Conservation (phyloP, 1,140 invertebrate genomes). For the Drosophila teissieri region DNA sequence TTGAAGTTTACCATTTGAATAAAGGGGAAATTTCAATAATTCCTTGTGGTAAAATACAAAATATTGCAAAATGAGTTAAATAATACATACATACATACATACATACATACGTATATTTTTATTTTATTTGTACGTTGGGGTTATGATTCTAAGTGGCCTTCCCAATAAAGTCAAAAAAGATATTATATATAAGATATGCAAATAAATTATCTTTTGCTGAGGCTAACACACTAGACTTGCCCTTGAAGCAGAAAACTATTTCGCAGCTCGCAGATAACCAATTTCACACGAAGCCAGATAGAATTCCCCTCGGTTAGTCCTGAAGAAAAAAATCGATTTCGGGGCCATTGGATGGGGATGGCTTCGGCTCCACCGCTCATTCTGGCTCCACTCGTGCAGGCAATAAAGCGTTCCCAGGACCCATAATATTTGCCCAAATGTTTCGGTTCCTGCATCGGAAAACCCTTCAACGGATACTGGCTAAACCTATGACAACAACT, state of each 20-base stretch:
- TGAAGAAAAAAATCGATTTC: conserved; percentile 33
- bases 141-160: not conserved
- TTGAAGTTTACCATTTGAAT: not conserved
- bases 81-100: too few species aligned
- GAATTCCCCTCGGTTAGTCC: conserved; percentile 17
- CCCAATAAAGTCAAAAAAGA: not conserved
- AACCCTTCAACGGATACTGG: conserved; percentile 13
- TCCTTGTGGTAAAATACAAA: not conserved
- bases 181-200: not conserved
- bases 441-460: conserved; percentile 10
- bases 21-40: not conserved
- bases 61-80: not conserved
- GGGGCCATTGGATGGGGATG: conserved; percentile 2
- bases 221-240: not conserved
- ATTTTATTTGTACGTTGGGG: too few species aligned
- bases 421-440: conserved; percentile 55
- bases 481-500: conserved; percentile 24
- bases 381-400: conserved; percentile 18
- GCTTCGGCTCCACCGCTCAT: not conserved
- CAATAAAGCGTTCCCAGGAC: conserved; percentile 45
- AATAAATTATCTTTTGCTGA: too few species aligned
- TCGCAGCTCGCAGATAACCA: conserved; percentile 8
- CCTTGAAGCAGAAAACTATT: not conserved
- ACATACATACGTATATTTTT: too few species aligned
- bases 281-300: conserved; percentile 18